Percentiles rank a stretch among this genome's conserved stretches.
phyloP scores from a whole-genome alignment of 2,113 vertebrate genomes.

The Tetraodon nigroviridis region DNA sequence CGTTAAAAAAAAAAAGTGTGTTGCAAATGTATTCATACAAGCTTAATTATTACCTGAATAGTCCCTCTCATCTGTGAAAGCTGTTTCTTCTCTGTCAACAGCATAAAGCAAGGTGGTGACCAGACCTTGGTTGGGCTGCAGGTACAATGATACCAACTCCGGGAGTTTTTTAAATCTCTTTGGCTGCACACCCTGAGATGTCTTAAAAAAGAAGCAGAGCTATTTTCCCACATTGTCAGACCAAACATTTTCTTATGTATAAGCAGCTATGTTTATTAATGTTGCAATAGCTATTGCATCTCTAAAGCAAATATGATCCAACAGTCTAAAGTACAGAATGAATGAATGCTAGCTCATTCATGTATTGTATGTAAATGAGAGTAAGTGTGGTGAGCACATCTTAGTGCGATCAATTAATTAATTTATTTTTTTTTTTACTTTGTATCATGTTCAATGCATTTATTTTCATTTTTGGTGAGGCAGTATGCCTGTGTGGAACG shows the following conservation, averaged over 20 bases:
- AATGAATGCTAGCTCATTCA: too few species aligned
- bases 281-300: conserved; percentile 16
- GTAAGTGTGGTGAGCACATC: too few species aligned
- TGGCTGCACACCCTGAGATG: conserved; percentile 91
- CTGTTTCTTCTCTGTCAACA: conserved; percentile 85
- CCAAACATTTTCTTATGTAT: conserved; percentile 17
- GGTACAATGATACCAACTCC: conserved; percentile 87
- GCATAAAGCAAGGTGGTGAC: conserved; percentile 87
- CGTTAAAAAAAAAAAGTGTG: background rate
- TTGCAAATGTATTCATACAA: background rate
- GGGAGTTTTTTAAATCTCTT: conserved; percentile 88
- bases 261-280: conserved; percentile 15
- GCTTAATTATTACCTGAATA: conserved; percentile 79
- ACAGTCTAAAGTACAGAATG: too few species aligned
- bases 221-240: conserved; percentile 9
- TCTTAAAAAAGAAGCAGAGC: conserved; percentile 69
- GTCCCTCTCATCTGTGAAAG: conserved; percentile 80
- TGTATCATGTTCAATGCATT: too few species aligned
- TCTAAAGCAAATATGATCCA: too few species aligned
- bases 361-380: too few species aligned
- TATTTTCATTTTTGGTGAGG: too few species aligned
- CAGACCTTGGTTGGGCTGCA: conserved; percentile 94
- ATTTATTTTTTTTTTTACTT: too few species aligned
- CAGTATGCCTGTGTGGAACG: too few species aligned
- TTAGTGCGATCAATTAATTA: too few species aligned